Evolutionary conservation across 1,140 invertebrate species (phyloP).

Genomic region (Dendroctonus ponderosae): DNA sequence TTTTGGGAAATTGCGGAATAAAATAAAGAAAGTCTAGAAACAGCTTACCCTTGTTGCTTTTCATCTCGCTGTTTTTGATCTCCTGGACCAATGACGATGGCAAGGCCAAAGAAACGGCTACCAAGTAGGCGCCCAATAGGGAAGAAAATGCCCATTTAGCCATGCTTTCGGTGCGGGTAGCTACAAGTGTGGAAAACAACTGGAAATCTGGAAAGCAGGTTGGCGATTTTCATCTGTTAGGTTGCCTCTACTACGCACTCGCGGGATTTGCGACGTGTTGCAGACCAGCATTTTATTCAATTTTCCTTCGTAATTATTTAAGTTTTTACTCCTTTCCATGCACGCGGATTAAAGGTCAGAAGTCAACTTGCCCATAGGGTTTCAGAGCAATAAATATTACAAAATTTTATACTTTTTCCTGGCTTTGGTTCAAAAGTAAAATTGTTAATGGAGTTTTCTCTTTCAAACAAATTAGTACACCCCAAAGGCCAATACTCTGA

Average conservation of each 20-base stretch:
- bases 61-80: conserved; percentile 42
- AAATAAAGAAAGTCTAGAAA: neutral
- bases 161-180: conserved; percentile 15
- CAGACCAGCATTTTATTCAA: neutral
- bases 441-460: no score
- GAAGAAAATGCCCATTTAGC: conserved; percentile 15
- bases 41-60: conserved; percentile 43
- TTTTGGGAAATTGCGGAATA: neutral
- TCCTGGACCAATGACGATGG: conserved; percentile 44
- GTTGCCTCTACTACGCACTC: conserved; percentile 31
- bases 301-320: neutral
- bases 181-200: conserved; percentile 36
- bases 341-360: no score
- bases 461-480: no score
- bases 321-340: no score
- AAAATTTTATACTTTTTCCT: no score
- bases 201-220: conserved; percentile 37
- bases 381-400: no score
- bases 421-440: no score
- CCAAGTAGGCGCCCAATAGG: conserved; percentile 21
- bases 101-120: conserved; percentile 31
- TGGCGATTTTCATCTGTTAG: conserved; percentile 35
- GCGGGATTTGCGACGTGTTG: conserved; percentile 11
- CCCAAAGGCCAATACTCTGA: no score
- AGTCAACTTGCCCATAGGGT: no score